Base-by-base conservation (phyloP, 2,888 invertebrate genomes). In the Lacanobia oleracea region DNA sequence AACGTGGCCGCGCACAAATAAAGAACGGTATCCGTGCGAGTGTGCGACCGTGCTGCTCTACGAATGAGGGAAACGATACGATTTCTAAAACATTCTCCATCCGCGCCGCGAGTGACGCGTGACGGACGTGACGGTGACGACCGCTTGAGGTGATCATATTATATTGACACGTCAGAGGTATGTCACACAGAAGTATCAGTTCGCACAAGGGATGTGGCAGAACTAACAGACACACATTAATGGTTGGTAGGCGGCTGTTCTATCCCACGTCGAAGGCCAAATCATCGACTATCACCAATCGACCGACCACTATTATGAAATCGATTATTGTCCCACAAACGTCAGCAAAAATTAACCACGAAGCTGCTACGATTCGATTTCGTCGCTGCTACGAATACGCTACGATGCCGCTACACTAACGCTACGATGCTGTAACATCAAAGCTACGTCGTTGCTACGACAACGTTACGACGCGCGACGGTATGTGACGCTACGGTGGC, bases 41-140 rank as follows among this genome's bases (percentile, higher is more conserved):
- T 48, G 43, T 54, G 54, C 23, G 40, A 27, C 33, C 51, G 43
- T 54, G 54, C 51, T 67, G 43, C 23, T 40, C 27, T 33, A 43
- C 8, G 51, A 63, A 48, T 53, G 27, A 50, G 48, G 70, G 45
- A 33, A 63, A 65, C 37, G n/a, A 53, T 51, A 74, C 64, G 63
- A 69, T 74, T 81, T 81, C 71, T 81, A 81, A 81, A 81, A 67
- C 54, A 72, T 76, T 57, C 45, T 50, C 48, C 68, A 48, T 66
- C 45, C 57, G 43, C 9, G 45, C n/a, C 50, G 56, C 48, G 50
- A 14, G 21, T 14, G 21, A 33, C 54, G 48, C 33, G 21, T 16
- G 64, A 40, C 50, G 48, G n/a, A n/a, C 33, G 33, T 33, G 33
- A 33, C 54, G 48, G 21, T 16, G 64, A 27, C 50, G 48, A 60